Conservation (phyloP, 2,888 invertebrate genomes). For the Choristoneura rosaceana region DNA sequence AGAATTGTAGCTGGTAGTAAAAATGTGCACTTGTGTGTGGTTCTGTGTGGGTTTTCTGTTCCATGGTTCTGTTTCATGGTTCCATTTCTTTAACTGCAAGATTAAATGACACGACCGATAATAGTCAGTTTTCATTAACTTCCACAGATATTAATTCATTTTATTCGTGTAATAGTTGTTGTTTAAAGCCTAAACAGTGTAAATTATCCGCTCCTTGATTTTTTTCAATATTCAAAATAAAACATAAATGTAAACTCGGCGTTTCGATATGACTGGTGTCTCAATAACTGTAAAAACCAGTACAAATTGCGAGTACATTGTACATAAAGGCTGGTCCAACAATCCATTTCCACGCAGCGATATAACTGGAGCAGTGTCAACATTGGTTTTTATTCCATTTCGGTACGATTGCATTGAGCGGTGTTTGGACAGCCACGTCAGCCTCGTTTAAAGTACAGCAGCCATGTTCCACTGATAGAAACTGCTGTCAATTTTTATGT, state of each 20-base stretch:
- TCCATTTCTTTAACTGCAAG: too few relatives aligned
- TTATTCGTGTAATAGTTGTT: too few relatives aligned
- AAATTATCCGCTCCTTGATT: too few relatives aligned
- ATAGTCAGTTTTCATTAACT: too few relatives aligned
- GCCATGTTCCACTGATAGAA: conserved; percentile 31
- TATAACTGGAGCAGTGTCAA: conserved; percentile 34
- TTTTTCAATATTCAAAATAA: not conserved
- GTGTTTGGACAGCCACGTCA: conserved; percentile 40
- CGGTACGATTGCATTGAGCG: conserved; percentile 23
- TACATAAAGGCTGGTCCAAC: conserved; percentile 20
- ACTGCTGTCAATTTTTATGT: conserved; percentile 23
- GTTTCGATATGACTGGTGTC: not conserved
- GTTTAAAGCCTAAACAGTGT: too few relatives aligned
- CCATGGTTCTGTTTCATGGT: too few relatives aligned
- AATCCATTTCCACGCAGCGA: conserved; percentile 19
- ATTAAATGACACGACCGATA: too few relatives aligned
- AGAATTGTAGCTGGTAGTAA: too few relatives aligned
- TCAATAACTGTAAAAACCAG: conserved; percentile 22
- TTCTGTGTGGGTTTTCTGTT: too few relatives aligned
- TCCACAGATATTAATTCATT: too few relatives aligned
- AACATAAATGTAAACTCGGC: not conserved
- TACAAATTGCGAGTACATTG: conserved; percentile 14
- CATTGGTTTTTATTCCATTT: conserved; percentile 41
- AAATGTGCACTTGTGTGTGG: too few relatives aligned
- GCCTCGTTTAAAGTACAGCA: conserved; percentile 35